phyloP scores from a whole-genome alignment of 1,140 invertebrate genomes.

The Tachypleus tridentatus region DNA sequence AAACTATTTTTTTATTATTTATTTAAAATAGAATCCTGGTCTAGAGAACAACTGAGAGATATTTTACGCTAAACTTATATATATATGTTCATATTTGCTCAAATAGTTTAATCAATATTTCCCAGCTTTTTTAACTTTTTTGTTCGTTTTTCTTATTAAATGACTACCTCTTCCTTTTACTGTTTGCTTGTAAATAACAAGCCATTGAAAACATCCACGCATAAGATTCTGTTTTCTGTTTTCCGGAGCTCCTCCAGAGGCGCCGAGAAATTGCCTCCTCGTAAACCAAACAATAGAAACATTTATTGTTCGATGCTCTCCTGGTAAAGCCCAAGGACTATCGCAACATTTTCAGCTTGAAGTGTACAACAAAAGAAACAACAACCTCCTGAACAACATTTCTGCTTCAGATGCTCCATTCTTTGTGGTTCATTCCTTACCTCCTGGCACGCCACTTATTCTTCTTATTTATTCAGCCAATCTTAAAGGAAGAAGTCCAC shows the following conservation, averaged over 20 bases:
- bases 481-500: slow-evolving; percentile 47
- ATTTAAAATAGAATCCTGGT: too few relatives aligned
- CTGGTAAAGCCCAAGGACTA: slow-evolving; percentile 66
- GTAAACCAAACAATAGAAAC: slow-evolving; percentile 70
- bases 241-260: slow-evolving; percentile 46
- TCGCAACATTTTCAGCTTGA: slow-evolving; percentile 70
- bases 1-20: too few relatives aligned
- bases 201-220: too few relatives aligned
- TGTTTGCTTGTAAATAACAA: too few relatives aligned
- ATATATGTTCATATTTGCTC: too few relatives aligned
- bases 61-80: too few relatives aligned
- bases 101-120: too few relatives aligned
- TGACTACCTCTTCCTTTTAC: too few relatives aligned
- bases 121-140: too few relatives aligned
- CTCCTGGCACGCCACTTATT: slow-evolving; percentile 18
- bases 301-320: slow-evolving; percentile 55
- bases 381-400: slow-evolving; percentile 17
- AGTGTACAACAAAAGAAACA: slow-evolving; percentile 44
- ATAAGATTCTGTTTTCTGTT: too few relatives aligned
- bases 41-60: too few relatives aligned
- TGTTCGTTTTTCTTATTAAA: too few relatives aligned
- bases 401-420: slow-evolving; percentile 18
- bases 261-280: slow-evolving; percentile 68
- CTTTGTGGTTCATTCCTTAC: slow-evolving; percentile 22
- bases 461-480: slow-evolving; percentile 51